phyloP scores from a whole-genome alignment of 2,888 invertebrate genomes.

The Acrobasis suavella region DNA sequence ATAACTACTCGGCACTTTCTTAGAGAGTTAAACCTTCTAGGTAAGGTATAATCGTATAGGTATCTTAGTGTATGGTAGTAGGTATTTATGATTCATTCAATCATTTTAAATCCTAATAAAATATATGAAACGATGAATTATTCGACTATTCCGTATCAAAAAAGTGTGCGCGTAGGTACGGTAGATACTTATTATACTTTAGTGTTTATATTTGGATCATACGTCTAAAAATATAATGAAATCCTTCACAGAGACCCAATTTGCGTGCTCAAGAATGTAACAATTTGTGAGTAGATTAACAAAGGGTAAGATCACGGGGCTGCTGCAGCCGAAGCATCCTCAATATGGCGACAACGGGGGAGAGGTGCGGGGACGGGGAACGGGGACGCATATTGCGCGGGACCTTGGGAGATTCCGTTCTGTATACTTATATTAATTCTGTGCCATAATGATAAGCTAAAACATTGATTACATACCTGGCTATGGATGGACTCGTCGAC shows the following conservation, averaged over 20 bases:
- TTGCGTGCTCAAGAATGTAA: not conserved
- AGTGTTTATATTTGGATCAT: not conserved
- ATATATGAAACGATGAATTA: not conserved
- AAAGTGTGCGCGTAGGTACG: not conserved
- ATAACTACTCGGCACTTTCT: no score
- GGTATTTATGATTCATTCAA: not conserved
- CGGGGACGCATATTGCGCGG: no score
- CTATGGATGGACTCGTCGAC: slow-evolving; percentile 79
- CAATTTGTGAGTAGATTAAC: not conserved
- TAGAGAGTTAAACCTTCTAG: no score
- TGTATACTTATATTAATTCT: no score
- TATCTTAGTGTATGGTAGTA: not conserved
- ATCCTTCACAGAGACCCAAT: slow-evolving; percentile 1
- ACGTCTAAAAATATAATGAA: not conserved
- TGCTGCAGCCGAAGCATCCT: not conserved
- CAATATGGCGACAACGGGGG: not conserved
- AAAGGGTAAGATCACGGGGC: not conserved
- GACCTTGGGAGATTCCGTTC: no score
- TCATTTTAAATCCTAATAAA: not conserved
- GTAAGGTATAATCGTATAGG: not conserved
- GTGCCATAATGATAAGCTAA: no score
- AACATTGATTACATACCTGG: slow-evolving; percentile 69
- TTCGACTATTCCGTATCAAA: not conserved
- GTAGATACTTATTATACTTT: not conserved
- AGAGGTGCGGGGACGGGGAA: no score